Percentiles rank a stretch among this genome's conserved stretches.
phyloP scores from a whole-genome alignment of 2,888 invertebrate genomes.

The Barypeithes pellucidus region DNA sequence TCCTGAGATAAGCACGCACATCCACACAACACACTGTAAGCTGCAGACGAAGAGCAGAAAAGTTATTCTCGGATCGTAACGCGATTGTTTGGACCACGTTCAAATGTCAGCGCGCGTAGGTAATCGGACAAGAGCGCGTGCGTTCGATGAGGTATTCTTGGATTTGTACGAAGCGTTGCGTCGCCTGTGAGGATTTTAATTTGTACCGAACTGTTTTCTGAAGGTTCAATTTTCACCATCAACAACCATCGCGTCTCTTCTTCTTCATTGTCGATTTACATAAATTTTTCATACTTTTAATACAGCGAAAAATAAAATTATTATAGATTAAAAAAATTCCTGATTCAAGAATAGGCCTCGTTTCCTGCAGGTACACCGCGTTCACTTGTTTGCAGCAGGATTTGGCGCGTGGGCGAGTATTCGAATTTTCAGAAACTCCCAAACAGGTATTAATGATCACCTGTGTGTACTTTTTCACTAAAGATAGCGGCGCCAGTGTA shows the following conservation, averaged over 20 bases:
- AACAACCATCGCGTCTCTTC: too few species aligned
- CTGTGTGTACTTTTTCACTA: constrained; percentile 44
- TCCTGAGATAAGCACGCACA: constrained; percentile 45
- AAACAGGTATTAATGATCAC: constrained; percentile 48
- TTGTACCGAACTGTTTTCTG: background rate
- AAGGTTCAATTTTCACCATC: too few species aligned
- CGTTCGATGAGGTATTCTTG: constrained; percentile 20
- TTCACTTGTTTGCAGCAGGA: constrained; percentile 37
- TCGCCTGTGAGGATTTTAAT: background rate
- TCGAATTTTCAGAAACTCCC: constrained; percentile 41
- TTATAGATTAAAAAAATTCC: background rate
- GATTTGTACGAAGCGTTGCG: background rate
- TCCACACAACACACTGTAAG: constrained; percentile 40
- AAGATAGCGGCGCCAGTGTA: constrained; percentile 24
- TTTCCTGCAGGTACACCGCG: constrained; percentile 30
- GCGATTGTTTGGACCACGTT: constrained; percentile 43
- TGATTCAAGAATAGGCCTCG: constrained; percentile 9
- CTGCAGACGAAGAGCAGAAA: constrained; percentile 45
- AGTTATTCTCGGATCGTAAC: constrained; percentile 48
- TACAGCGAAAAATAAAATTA: background rate
- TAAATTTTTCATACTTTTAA: too few species aligned
- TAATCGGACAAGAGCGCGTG: constrained; percentile 35
- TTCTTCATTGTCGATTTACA: too few species aligned
- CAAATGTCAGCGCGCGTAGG: constrained; percentile 47
- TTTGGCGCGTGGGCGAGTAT: constrained; percentile 39